Percentiles rank a stretch among this genome's conserved stretches.
These are phyloP conservation scores for Meghimatium bilineatum DNA, from an alignment of 2,888 invertebrate genomes.

Conservation along the genomic window DNA sequence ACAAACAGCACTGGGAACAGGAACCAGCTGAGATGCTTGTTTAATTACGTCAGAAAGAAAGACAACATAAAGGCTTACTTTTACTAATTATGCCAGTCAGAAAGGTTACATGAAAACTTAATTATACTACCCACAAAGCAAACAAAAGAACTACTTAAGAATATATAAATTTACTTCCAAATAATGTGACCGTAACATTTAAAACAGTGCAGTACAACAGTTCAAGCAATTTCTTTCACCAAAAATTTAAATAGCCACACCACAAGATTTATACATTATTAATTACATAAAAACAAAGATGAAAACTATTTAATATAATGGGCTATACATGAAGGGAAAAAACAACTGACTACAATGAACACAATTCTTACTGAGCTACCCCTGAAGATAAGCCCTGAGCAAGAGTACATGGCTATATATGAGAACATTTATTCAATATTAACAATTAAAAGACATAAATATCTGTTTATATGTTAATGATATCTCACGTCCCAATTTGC, in stretches of 20 bases:
- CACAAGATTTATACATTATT: not conserved
- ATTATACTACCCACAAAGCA: no score
- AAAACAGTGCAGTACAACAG: not conserved
- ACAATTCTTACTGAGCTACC: not conserved
- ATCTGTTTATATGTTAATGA: not conserved
- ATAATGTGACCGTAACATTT: no score
- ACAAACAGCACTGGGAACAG: no score
- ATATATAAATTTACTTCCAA: no score
- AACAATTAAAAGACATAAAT: conserved; percentile 13
- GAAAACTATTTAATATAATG: not conserved
- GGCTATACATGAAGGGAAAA: not conserved
- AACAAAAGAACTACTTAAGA: no score
- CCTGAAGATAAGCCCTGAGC: conserved; percentile 23
- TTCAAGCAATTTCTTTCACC: not conserved
- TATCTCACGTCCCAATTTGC: not conserved
- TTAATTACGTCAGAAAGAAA: no score
- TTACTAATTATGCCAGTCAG: no score
- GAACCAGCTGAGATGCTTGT: no score
- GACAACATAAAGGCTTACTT: no score
- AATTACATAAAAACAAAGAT: not conserved
- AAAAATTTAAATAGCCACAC: not conserved
- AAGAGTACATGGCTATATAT: not conserved
- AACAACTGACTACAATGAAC: not conserved
- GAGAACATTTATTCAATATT: not conserved
- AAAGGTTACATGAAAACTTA: no score